phyloP scores from a whole-genome alignment of 37 sponge, comb jelly and placozoan genomes.

The Theonella swinhoei region DNA sequence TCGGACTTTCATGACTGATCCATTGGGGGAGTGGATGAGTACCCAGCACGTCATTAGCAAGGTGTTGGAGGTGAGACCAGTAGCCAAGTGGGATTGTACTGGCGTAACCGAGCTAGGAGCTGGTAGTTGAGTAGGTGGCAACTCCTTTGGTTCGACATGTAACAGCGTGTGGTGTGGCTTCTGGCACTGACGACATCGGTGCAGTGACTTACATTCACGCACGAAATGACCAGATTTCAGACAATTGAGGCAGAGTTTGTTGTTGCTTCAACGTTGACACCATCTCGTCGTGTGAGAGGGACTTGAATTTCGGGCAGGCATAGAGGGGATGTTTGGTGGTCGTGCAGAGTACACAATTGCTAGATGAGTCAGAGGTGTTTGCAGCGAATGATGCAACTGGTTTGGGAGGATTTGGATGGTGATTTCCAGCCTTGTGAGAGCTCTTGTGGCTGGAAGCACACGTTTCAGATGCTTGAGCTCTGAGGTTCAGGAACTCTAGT shows the following conservation, averaged over 20 bases:
- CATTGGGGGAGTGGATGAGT: background rate
- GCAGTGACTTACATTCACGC: conserved; percentile 30
- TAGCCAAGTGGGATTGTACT: background rate
- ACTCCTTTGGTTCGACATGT: no score
- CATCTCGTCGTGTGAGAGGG: conserved; percentile 31
- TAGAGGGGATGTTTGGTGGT: conserved; percentile 29
- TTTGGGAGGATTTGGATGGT: no score
- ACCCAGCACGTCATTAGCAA: conserved; percentile 44
- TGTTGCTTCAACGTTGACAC: background rate
- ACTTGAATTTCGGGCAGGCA: conserved; percentile 30
- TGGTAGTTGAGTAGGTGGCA: no score
- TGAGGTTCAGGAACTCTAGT: no score
- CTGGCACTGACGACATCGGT: conserved; percentile 21
- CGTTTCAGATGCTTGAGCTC: no score
- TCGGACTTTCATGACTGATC: conserved; percentile 15
- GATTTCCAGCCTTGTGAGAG: background rate
- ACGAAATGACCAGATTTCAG: conserved; percentile 32
- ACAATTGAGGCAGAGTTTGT: conserved; percentile 33
- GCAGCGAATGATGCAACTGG: conserved; percentile 4
- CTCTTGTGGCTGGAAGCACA: background rate
- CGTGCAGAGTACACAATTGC: conserved; percentile 2
- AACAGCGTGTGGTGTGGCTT: no score
- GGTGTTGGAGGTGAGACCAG: conserved; percentile 1
- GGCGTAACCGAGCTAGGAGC: no score
- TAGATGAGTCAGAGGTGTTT: background rate